A percentile compares a stretch with the other conserved stretches of the same genome.
Conservation (phyloP, 2,888 invertebrate genomes). For the Phytoseiulus persimilis region DNA sequence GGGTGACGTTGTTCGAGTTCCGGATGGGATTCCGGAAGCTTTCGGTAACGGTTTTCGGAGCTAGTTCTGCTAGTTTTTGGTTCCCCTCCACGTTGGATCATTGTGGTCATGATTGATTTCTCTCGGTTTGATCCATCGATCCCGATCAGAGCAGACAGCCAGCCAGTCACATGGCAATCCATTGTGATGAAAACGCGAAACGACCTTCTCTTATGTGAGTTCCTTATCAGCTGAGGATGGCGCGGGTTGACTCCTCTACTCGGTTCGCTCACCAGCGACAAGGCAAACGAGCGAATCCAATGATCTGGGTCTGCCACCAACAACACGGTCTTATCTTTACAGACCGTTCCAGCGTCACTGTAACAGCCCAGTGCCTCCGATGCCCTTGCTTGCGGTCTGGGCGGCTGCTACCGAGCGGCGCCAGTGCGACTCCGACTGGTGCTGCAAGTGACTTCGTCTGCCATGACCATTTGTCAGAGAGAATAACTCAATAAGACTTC, state of each 20-base stretch:
- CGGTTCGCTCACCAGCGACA: neutral
- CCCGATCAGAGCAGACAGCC: neutral
- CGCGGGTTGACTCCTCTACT: neutral
- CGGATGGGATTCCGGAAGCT: too few species aligned
- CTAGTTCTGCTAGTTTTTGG: too few species aligned
- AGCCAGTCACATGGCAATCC: neutral
- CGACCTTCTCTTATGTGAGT: neutral
- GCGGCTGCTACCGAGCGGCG: neutral
- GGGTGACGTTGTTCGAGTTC: too few species aligned
- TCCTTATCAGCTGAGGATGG: neutral
- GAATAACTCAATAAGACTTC: neutral
- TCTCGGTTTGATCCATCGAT: neutral
- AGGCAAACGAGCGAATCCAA: neutral
- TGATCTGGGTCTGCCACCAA: neutral
- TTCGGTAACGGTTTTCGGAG: too few species aligned
- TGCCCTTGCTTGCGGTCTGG: neutral
- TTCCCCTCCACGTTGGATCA: neutral
- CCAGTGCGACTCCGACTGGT: neutral
- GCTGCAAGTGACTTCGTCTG: neutral
- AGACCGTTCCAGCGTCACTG: neutral
- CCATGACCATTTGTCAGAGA: neutral
- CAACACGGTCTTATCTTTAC: neutral
- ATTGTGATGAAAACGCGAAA: neutral
- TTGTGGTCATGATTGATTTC: neutral
- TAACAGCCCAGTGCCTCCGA: neutral